Conservation (phyloP, 2,113 vertebrate genomes). For the Pterocles gutturalis region DNA sequence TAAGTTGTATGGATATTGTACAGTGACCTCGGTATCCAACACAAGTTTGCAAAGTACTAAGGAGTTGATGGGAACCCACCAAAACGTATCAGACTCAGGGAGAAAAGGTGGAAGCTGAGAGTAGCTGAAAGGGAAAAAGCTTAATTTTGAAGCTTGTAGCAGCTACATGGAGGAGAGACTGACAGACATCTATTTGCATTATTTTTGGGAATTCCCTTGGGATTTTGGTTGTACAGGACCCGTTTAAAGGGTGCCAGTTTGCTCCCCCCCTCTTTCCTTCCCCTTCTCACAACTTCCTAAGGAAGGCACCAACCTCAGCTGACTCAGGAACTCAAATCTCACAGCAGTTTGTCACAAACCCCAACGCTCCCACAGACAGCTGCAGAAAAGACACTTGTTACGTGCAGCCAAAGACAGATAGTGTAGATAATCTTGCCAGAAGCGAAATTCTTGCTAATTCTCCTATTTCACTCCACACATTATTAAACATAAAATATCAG, state of each 20-base stretch:
- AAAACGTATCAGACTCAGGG: background rate
- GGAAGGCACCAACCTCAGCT: background rate
- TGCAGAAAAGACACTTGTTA: background rate
- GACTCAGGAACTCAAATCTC: background rate
- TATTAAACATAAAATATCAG: background rate
- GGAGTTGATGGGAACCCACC: background rate
- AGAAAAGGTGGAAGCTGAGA: background rate
- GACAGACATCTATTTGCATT: background rate
- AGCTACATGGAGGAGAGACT: background rate
- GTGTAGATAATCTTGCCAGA: background rate
- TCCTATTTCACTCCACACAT: background rate
- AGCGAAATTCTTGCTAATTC: background rate
- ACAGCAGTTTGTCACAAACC: background rate
- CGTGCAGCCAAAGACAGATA: background rate
- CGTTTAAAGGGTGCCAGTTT: background rate
- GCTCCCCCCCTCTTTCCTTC: background rate
- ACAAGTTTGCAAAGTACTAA: background rate
- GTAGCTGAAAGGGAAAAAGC: background rate
- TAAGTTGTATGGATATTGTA: background rate
- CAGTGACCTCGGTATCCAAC: background rate
- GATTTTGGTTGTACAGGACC: background rate
- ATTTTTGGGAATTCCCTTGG: background rate
- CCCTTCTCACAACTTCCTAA: background rate
- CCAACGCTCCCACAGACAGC: background rate
- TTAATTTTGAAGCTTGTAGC: background rate